These are phyloP conservation scores for Silurus lanzhouensis DNA, from an alignment of 2,797 vertebrate species.

Conservation along the genomic window DNA sequence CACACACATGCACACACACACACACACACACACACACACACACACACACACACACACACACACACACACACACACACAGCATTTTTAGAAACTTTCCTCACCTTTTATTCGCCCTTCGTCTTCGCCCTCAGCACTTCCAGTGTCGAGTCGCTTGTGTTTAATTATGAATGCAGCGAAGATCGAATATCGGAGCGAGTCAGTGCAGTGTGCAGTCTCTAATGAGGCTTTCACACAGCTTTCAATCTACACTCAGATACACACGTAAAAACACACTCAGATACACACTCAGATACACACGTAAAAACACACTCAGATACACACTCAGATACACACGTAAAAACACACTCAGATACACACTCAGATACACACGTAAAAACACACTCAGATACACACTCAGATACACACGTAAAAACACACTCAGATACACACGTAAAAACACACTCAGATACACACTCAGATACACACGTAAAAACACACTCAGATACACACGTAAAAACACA, in stretches of 20 bases:
- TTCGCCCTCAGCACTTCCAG: conserved; percentile 14
- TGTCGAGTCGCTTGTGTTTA: conserved; percentile 54
- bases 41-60: conserved; percentile 1
- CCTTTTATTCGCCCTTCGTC: not conserved
- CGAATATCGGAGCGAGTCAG: conserved; percentile 57
- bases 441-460: too few relatives aligned
- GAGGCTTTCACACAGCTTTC: not conserved
- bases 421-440: not conserved
- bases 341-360: too few relatives aligned
- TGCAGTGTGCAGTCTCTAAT: conserved; percentile 37
- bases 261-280: too few relatives aligned
- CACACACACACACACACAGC: not conserved
- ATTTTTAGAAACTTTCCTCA: not conserved
- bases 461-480: too few relatives aligned
- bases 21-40: not conserved
- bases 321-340: too few relatives aligned
- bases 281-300: too few relatives aligned
- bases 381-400: too few relatives aligned
- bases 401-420: too few relatives aligned
- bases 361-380: too few relatives aligned
- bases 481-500: not conserved
- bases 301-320: too few relatives aligned
- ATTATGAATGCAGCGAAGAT: conserved; percentile 65
- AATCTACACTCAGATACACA: too few relatives aligned
- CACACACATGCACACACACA: conserved; percentile 16